Base-by-base conservation (phyloP, 2,888 invertebrate species). In the Lamproptera curius region DNA sequence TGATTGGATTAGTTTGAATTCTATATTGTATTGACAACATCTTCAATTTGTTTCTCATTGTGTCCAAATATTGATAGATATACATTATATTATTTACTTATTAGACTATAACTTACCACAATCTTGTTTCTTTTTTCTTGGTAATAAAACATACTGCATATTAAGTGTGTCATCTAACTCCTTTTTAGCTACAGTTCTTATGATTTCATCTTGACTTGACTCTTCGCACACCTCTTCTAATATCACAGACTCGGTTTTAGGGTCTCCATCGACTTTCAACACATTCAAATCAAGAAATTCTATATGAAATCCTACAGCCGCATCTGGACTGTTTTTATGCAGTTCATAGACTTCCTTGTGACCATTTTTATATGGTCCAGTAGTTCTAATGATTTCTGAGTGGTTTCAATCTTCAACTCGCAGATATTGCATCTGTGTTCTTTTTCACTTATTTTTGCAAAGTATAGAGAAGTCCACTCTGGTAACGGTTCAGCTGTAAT, bases 401-500 rank as follows among this genome's bases (percentile, higher is more conserved):
- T 62, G 0, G 63, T 57, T 10, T 55, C 52, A 6, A 85, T 46
- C 4, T 51, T 52, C 0, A 47, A 17, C 34, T 84, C 79, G 46
- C 86, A 86, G 26, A 86, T 62, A 48, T 82, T 86, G 55, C 86
- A 86, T 46, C 72, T 72, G 16, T 66, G 61, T 28, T 67, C 59
- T 0, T 56, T 58, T 0, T 70, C 63, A 0, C 53, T 46, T 14
- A 63, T 42, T 47, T 70, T 71, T 8, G 70, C 47, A 55, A 67
- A 86, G 57, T 85, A 86, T 52, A 85, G 81, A 1, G 70, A 63
- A 38, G 77, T 62, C 85, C 86, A 85, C 10, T 83, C 82, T 2
- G 79, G 82, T 20, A 74, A 39, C 40, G 38, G 26, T 8, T 47
- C 49, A 26, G 63, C 66, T 67, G 60, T 16, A 59, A 64, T 40